Conservation (phyloP, 2,113 vertebrate genomes). For the Chaetura pelagica region DNA sequence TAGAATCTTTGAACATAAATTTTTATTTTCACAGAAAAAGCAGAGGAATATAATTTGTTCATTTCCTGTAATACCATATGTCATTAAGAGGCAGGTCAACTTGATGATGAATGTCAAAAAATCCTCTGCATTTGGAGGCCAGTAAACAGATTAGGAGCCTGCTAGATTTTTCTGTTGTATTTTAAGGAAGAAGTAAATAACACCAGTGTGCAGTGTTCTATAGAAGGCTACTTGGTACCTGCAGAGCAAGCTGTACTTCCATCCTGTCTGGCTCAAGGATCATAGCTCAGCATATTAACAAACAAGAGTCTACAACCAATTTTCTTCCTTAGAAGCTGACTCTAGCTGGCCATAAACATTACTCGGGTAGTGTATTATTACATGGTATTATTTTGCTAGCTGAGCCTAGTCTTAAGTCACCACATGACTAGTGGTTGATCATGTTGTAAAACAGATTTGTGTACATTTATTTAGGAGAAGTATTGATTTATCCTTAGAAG, state of each 20-base stretch:
- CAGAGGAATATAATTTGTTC: slow-evolving; percentile 46
- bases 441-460: neutral
- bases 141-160: slow-evolving; percentile 49
- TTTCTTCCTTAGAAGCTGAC: neutral
- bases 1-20: slow-evolving; percentile 69
- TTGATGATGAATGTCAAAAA: slow-evolving; percentile 59
- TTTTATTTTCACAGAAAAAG: slow-evolving; percentile 59
- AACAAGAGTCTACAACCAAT: neutral
- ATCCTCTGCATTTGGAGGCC: slow-evolving; percentile 16
- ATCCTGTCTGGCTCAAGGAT: neutral
- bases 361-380: neutral
- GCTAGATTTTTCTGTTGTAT: neutral
- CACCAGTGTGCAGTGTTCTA: neutral
- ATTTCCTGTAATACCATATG: slow-evolving; percentile 44
- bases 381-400: neutral
- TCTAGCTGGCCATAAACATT: neutral
- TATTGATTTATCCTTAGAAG: neutral
- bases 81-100: slow-evolving; percentile 41
- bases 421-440: neutral
- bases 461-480: neutral
- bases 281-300: neutral
- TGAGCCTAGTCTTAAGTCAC: neutral
- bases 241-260: neutral
- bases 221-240: slow-evolving; percentile 5
- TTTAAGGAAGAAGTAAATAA: slow-evolving; percentile 20